These are phyloP conservation scores for Timema cristinae DNA, from an alignment of 2,888 invertebrate species.

Conservation along the genomic window DNA sequence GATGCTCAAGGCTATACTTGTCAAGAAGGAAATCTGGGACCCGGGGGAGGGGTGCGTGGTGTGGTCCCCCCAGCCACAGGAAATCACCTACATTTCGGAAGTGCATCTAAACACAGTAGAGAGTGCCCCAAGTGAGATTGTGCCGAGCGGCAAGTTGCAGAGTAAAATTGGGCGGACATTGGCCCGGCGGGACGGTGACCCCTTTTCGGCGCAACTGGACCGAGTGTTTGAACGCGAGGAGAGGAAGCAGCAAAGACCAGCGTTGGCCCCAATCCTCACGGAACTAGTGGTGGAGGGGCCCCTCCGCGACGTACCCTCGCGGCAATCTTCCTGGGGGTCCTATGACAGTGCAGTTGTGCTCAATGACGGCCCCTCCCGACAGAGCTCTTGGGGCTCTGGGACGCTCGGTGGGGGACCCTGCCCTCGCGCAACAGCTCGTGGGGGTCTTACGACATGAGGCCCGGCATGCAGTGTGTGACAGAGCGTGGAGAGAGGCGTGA, in stretches of 20 bases:
- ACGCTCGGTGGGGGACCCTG: constrained; percentile 49
- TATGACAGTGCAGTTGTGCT: constrained; percentile 72
- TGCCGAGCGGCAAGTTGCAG: constrained; percentile 48
- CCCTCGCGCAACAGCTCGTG: constrained; percentile 67
- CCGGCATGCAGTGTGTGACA: constrained; percentile 35
- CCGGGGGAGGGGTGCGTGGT: constrained; percentile 52
- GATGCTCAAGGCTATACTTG: constrained; percentile 40
- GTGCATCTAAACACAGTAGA: constrained; percentile 24
- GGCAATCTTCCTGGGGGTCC: constrained; percentile 75
- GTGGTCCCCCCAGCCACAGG: constrained; percentile 39
- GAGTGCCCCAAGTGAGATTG: constrained; percentile 40
- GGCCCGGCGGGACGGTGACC: constrained; percentile 54
- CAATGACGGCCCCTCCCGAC: constrained; percentile 59
- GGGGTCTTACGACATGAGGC: constrained; percentile 65
- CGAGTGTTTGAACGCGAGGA: constrained; percentile 68
- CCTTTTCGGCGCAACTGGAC: constrained; percentile 66
- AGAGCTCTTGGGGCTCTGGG: constrained; percentile 82
- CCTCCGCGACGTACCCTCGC: constrained; percentile 52
- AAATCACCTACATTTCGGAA: constrained; percentile 49
- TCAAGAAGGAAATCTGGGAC: constrained; percentile 64
- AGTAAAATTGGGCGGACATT: constrained; percentile 40
- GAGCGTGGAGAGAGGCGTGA: constrained; percentile 29
- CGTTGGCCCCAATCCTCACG: constrained; percentile 41
- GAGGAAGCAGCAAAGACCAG: constrained; percentile 40
- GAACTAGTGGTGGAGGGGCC: constrained; percentile 35